These are phyloP conservation scores for Nephotettix cincticeps DNA, from an alignment of 1,140 invertebrate species.

Conservation along the genomic window DNA sequence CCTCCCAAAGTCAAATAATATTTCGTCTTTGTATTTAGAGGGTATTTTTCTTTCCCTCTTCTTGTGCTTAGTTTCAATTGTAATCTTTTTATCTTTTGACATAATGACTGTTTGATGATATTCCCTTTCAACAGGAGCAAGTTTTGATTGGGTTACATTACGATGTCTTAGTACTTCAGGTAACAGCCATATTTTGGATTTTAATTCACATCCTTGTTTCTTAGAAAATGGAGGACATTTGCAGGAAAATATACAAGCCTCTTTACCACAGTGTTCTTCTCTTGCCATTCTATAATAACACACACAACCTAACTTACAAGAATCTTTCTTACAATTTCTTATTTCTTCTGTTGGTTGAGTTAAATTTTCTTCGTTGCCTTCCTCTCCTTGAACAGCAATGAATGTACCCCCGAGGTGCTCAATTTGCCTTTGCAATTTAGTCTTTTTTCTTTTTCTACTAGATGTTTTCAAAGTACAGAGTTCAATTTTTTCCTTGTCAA, in stretches of 20 bases:
- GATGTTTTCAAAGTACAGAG: background rate
- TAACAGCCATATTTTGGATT: background rate
- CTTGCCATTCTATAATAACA: background rate
- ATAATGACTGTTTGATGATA: conserved; percentile 12
- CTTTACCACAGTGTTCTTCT: conserved; percentile 2
- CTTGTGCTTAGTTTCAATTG: background rate
- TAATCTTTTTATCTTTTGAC: conserved; percentile 13
- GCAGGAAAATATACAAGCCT: background rate
- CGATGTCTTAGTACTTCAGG: background rate
- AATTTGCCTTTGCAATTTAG: conserved; percentile 7
- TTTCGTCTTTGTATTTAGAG: conserved; percentile 3
- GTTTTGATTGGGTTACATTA: background rate
- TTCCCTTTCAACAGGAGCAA: conserved; percentile 12
- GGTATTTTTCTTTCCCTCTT: conserved; percentile 13
- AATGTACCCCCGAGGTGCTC: conserved; percentile 1
- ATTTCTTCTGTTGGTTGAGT: background rate
- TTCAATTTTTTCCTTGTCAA: background rate
- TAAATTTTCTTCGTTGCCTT: background rate
- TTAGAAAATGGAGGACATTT: background rate
- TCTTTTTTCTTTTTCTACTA: background rate
- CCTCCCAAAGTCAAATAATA: background rate
- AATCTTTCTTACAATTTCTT: background rate
- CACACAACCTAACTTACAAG: background rate
- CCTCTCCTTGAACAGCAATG: conserved; percentile 1
- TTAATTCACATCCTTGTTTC: background rate